phyloP scores from a whole-genome alignment of 1,140 invertebrate species.

The Bactericera cockerelli region DNA sequence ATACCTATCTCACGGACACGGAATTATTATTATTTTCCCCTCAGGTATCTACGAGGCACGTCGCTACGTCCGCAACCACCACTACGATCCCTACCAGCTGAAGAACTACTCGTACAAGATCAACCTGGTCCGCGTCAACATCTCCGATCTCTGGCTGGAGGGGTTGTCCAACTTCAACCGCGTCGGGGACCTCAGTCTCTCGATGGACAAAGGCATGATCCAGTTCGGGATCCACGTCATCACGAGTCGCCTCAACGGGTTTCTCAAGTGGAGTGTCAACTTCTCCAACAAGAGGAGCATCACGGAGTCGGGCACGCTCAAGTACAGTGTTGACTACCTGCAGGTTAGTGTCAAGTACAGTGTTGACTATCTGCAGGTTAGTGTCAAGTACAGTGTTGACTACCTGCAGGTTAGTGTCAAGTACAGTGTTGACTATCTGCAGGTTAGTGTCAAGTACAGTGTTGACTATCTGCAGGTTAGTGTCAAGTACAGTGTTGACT shows the following conservation, averaged over 20 bases:
- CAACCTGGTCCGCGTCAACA: slow-evolving; percentile 18
- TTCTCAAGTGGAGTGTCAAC: slow-evolving; percentile 42
- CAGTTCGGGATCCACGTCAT: slow-evolving; percentile 52
- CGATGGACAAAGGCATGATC: slow-evolving; percentile 37
- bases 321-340: neutral
- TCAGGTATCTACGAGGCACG: slow-evolving; percentile 42
- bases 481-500: too few species aligned
- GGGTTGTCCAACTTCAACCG: slow-evolving; percentile 64
- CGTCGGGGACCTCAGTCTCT: slow-evolving; percentile 56
- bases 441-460: too few species aligned
- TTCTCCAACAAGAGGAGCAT: slow-evolving; percentile 27
- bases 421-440: too few species aligned
- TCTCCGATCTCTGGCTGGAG: slow-evolving; percentile 47
- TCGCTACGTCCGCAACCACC: slow-evolving; percentile 46
- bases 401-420: too few species aligned
- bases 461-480: too few species aligned
- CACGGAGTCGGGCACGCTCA: neutral
- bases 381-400: too few species aligned
- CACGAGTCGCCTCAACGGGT: slow-evolving; percentile 55
- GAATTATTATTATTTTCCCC: too few species aligned
- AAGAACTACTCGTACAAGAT: slow-evolving; percentile 15
- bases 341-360: neutral
- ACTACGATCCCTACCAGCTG: slow-evolving; percentile 47
- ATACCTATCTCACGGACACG: too few species aligned
- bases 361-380: too few species aligned